Evolutionary conservation across 2,113 vertebrate genomes (phyloP), one percentile per base, ranked within the genome.

Genomic region (Esox niger): DNA sequence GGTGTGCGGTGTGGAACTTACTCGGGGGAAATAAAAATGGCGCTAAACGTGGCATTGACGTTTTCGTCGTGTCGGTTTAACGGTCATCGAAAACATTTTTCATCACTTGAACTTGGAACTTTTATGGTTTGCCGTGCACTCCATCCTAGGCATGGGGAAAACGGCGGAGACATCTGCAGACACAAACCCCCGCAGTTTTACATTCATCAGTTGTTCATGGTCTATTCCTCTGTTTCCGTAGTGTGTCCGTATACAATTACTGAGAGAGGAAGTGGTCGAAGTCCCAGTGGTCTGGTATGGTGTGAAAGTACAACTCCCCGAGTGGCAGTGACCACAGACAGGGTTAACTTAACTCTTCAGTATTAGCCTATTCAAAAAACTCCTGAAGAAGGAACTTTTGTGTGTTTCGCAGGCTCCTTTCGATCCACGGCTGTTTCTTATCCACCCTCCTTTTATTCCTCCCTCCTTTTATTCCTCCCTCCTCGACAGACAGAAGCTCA

Each of bases 401-500:
- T 70, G n/a, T 52, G 47, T n/a, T 23, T 21, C 21, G n/a, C n/a
- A n/a, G n/a, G 13, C 66, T 62, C 60, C 70, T 71, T 27, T 75
- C 69, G 71, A 62, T 64, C 79, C 76, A 66, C 65, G 27, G 33
- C 68, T 78, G 64, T 73, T 75, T 76, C 75, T 81, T 68, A 75
- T 69, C 70, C 84, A 76, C 73, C 82, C 82, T 82, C 60, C 60
- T 59, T 31, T n/a, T 52, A 72, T 70, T 49, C n/a, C 74, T 70
- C 1, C 82, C 83, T 81, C 62, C 60, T 60, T 33, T 38, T 38
- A 8, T 38, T 8, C 13, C 13, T 38, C 70, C 68, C 59, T 79
- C 68, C 71, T 64, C 2, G 43, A 76, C 84, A 72, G 82, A 76
- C 84, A 71, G 83, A 87, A 90, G 87, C 72, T 69, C 56, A 52